Conservation (phyloP, 2,888 invertebrate species). For the Pyrgus malvae region DNA sequence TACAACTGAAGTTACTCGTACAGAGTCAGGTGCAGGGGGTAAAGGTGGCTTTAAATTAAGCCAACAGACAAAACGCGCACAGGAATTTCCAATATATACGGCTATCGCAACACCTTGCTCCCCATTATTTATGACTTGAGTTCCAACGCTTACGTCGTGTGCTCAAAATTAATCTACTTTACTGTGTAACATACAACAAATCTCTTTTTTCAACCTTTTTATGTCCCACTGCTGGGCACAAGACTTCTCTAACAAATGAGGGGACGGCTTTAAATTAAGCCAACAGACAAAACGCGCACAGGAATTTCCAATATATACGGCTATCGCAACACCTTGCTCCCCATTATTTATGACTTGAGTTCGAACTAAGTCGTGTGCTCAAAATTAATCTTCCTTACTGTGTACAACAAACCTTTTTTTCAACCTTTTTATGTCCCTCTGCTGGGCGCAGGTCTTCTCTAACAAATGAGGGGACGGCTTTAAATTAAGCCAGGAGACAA, state of each 20-base stretch:
- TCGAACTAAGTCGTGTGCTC: background rate
- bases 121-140: background rate
- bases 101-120: background rate
- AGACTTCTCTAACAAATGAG: no score
- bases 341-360: background rate
- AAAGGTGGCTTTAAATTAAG: background rate
- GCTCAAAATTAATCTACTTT: no score
- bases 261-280: background rate
- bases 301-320: background rate
- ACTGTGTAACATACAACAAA: no score
- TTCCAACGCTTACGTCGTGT: background rate
- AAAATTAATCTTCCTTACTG: no score
- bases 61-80: background rate
- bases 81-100: background rate
- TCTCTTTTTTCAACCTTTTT: no score
- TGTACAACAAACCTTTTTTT: no score
- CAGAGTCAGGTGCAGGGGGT: no score
- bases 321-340: background rate
- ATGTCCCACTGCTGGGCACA: no score
- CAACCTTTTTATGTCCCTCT: no score
- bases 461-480: no score
- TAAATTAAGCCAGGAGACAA: background rate
- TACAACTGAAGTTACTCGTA: no score
- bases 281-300: background rate
- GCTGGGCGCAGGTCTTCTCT: no score